Base-by-base conservation (phyloP, 2,113 vertebrate genomes). In the Psammodynastes pulverulentus region DNA sequence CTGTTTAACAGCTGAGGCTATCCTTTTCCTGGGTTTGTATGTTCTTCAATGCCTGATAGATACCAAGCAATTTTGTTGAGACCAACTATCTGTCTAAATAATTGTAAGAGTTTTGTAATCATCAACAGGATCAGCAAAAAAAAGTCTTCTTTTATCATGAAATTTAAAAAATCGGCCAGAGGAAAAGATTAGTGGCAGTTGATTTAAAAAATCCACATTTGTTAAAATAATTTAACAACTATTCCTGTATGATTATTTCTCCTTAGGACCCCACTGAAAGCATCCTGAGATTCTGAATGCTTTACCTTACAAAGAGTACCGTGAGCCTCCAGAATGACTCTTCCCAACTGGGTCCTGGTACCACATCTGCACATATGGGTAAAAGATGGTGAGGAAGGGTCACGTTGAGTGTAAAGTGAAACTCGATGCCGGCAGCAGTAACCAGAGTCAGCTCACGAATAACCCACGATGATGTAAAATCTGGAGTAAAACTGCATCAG, bases 401-500 rank as follows among this genome's bases (percentile, higher is more conserved):
- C 95, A 99, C 99, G 0, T 99, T 99, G 93, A 99, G 98, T 0
- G 98, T 99, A 95, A 99, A 99, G 91, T 96, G 98, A 91, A 99
- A 99, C 48, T 98, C 97, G 26, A 99, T 95, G 87, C 98, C 98
- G 0, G 98, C 98, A 8, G 98, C 98, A 0, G 98, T 99, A 79
- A 99, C 97, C 51, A 99, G 96, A 0, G 98, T 98, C 92, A 99
- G 97, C 94, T 99, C 98, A n/a, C 99, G 98, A 92, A 99, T 99
- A 86, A 99, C 98, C 99, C 99, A 99, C 0, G 99, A 99, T 4
- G 99, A 99, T 0, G 99, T 99, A 89, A 99, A 99, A 96, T 99
- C 99, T 23, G 99, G 99, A n/a, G 99, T 99, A 95, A 99, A 99
- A 91, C 99, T 99, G 96, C 4, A 92, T 0, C 7, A 17, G 3